Conservation (phyloP, 1,140 invertebrate genomes). For the Sipha flava region DNA sequence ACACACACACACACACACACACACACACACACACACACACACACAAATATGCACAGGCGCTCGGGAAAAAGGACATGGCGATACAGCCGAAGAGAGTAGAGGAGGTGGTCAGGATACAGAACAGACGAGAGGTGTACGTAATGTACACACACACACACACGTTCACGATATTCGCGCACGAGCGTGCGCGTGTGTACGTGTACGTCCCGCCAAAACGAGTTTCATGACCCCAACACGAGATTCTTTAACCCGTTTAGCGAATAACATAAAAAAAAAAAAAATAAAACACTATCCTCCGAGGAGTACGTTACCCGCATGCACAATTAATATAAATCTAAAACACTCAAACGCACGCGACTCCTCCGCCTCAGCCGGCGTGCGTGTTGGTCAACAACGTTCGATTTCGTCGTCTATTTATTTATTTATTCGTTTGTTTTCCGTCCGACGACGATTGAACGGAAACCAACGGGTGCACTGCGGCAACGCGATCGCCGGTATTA, state of each 20-base stretch:
- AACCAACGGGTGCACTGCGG: no score
- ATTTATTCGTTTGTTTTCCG: no score
- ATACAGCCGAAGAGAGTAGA: neutral
- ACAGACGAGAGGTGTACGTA: neutral
- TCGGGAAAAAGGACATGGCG: neutral
- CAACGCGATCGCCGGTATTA: no score
- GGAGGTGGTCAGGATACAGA: neutral
- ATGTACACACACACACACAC: no score
- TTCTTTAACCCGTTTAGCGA: constrained; percentile 25
- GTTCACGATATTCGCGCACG: neutral
- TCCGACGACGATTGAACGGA: no score
- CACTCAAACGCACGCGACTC: neutral
- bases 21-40: neutral
- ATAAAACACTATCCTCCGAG: neutral
- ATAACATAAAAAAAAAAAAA: neutral
- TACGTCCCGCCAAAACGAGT: constrained; percentile 14
- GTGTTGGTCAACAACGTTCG: neutral
- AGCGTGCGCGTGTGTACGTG: neutral
- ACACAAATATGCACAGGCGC: no score
- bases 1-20: no score
- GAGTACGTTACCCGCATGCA: neutral
- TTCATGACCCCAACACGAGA: constrained; percentile 28
- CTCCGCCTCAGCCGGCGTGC: neutral
- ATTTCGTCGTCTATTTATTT: neutral
- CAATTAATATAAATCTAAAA: neutral